Conservation (phyloP, 1,140 invertebrate species). For the Leptestheria dahalacensis region DNA sequence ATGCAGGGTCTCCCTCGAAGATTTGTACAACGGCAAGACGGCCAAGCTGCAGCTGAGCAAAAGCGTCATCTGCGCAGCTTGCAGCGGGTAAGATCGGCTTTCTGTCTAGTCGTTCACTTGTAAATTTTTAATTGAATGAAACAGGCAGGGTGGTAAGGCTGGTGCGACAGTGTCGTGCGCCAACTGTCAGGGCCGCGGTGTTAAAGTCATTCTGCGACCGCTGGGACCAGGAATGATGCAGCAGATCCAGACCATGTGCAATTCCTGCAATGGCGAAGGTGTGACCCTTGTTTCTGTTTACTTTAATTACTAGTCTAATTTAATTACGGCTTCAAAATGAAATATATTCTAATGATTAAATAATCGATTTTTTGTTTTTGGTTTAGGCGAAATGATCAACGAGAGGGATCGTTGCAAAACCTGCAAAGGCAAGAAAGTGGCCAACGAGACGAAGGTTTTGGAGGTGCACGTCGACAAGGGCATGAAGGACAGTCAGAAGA, state of each 20-base stretch:
- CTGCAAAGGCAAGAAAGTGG: constrained; percentile 68
- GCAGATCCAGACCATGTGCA: constrained; percentile 60
- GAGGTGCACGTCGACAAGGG: constrained; percentile 84
- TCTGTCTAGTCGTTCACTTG: background rate
- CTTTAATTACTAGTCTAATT: background rate
- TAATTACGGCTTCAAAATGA: background rate
- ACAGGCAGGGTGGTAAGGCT: constrained; percentile 52
- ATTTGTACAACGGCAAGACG: constrained; percentile 77
- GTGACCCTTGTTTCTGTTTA: background rate
- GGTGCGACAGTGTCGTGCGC: constrained; percentile 51
- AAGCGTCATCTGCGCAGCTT: constrained; percentile 68
- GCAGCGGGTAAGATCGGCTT: constrained; percentile 44
- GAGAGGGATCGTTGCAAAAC: constrained; percentile 63
- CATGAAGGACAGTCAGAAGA: constrained; percentile 74
- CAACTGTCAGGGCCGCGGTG: constrained; percentile 59
- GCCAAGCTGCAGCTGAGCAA: constrained; percentile 69
- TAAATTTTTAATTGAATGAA: background rate
- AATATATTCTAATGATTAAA: background rate
- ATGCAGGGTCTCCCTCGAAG: constrained; percentile 63
- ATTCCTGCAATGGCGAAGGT: constrained; percentile 47
- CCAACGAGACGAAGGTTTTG: constrained; percentile 59
- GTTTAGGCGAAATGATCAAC: constrained; percentile 52
- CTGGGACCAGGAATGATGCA: constrained; percentile 68
- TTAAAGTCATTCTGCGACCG: constrained; percentile 49
- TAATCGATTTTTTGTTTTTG: constrained; percentile 14